Evolutionary conservation across 2,888 invertebrate genomes (phyloP), one percentile per base, ranked within the genome.

Genomic region (Apotomis betuletana): DNA sequence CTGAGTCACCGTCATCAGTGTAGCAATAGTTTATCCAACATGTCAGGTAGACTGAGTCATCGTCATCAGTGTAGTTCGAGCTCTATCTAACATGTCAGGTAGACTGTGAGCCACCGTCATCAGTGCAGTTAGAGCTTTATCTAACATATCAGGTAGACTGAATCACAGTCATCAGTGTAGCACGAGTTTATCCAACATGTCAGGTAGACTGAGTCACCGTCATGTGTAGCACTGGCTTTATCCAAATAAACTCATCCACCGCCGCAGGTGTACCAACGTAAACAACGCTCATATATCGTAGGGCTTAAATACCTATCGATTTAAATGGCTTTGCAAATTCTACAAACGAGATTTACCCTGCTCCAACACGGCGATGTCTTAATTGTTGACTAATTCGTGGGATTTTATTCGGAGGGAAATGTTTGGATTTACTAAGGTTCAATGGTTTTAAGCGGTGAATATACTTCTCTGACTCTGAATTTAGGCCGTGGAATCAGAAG

Each of bases 241-340:
- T 67, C 44, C 59, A 58, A 67, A 63, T 41, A 51, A 63, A 71
- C 61, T 44, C 61, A 44, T 63, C 55, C 67, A 46, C 27, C 46
- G 70, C 46, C 74, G 58, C 74, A 74, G 74, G 74, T 74, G 74
- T 70, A 62, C 62, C 13, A 15, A 61, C 36, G 67, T 67, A 63
- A 74, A 74, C 74, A 74, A 67, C 27, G 67, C 58, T 67, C 70
- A 74, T 74, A 74, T 74, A 74, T 74, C 74, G 74, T 62, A 15
- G 44, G 73, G 70, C 70, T 74, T 74, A 70, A 74, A 74, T 70
- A 70, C 61, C 58, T 74, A 74, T 74, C 70, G 74, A 70, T 74
- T 70, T 63, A 72, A 72, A 64, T 15, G 67, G 72, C 72, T 72
- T 72, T 68, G 63, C 46, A 72, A 68, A 72, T 72, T 72, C 63